These are phyloP conservation scores for Mesembrinibis cayennensis DNA, from an alignment of 2,113 vertebrate species.

Conservation along the genomic window DNA sequence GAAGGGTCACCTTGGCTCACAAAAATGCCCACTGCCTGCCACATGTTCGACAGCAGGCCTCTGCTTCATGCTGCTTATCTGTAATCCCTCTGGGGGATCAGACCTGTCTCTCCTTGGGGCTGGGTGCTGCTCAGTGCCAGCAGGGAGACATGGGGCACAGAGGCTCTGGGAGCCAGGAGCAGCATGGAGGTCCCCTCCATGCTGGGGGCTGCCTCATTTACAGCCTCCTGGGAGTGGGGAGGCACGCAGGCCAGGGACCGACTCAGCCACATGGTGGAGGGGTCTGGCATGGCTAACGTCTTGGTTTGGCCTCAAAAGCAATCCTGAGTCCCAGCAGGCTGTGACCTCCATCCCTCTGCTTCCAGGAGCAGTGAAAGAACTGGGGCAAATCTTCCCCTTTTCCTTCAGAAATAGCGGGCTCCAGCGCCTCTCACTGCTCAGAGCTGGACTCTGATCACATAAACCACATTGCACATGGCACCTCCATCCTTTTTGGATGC, in stretches of 20 bases:
- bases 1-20: neutral
- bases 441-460: neutral
- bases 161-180: neutral
- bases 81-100: neutral
- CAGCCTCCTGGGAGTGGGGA: neutral
- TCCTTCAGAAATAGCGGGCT: neutral
- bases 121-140: neutral
- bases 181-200: neutral
- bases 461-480: neutral
- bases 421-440: neutral
- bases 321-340: neutral
- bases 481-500: no score
- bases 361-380: neutral
- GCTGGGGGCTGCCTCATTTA: neutral
- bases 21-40: fast-evolving
- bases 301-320: neutral
- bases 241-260: fast-evolving
- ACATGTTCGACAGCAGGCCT: neutral
- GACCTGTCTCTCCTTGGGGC: neutral
- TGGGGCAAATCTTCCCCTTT: neutral
- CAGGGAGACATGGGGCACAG: neutral
- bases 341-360: neutral
- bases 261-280: neutral
- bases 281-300: fast-evolving
- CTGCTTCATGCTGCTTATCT: neutral